Percentiles rank a stretch among this genome's conserved stretches.
phyloP scores from a whole-genome alignment of 2,888 invertebrate genomes.

The Drosophila testacea region DNA sequence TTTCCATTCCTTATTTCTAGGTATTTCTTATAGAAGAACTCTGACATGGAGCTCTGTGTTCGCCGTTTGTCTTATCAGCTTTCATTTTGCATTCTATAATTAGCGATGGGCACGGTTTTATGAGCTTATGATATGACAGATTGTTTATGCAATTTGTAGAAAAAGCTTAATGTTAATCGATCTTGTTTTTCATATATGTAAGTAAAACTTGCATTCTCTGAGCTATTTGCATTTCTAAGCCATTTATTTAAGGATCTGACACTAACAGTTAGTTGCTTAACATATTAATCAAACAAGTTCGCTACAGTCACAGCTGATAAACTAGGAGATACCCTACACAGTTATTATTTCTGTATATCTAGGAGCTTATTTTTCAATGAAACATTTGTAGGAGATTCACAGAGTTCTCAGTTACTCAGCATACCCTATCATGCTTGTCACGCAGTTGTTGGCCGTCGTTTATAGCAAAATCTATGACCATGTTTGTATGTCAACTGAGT shows the following conservation, averaged over 20 bases:
- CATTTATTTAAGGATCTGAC: not conserved
- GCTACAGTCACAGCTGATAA: not conserved
- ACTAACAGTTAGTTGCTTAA: not conserved
- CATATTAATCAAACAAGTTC: not conserved
- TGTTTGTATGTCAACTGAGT: slow-evolving; percentile 7
- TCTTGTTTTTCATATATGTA: slow-evolving; percentile 6
- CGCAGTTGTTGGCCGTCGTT: not conserved
- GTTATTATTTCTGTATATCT: not conserved
- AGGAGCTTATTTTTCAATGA: not conserved
- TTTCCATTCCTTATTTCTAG: slow-evolving; percentile 5
- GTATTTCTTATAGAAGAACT: slow-evolving; percentile 13
- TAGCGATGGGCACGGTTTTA: slow-evolving; percentile 37
- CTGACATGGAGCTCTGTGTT: not conserved
- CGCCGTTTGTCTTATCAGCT: slow-evolving; percentile 44
- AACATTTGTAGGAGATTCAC: too few species aligned
- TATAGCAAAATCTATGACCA: slow-evolving; percentile 4
- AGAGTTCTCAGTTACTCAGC: not conserved
- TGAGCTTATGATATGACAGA: slow-evolving; percentile 54
- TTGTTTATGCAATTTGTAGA: slow-evolving; percentile 9
- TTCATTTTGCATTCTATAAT: slow-evolving; percentile 43
- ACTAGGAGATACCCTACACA: not conserved
- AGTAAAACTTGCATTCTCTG: not conserved
- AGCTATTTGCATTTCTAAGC: not conserved
- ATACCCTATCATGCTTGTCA: not conserved
- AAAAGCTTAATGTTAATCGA: slow-evolving; percentile 38